Base-by-base conservation (phyloP, 1,140 invertebrate genomes). In the Mylabris phalerata region DNA sequence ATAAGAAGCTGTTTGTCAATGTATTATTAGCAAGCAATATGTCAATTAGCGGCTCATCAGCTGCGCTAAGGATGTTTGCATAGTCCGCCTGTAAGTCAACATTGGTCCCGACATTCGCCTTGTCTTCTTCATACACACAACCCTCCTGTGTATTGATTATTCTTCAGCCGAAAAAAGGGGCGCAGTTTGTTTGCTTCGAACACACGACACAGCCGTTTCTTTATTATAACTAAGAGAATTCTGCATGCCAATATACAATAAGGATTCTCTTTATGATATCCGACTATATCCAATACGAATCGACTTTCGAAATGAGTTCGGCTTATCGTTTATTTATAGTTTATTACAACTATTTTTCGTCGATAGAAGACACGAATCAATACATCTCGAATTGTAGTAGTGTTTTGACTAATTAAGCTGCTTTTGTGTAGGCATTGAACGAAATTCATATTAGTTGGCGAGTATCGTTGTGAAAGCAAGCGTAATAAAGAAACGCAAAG, bases 111-210 rank as follows among this genome's bases (percentile, higher is more conserved):
- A 40, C 50, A 46, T 49, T 54, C 48, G 48, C 50, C 48, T 55
- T 60, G 50, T 54, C 58, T 54, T 60, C 58, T 50, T 54, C 19
- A 19, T 19, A 19, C 19, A 32, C 7, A 48, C 59, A 60, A 48
- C 59, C 52, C 59, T 55, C 54, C 50, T 48, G 52, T 60, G 59
- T 60, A 60, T 60, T 60, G 59, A 60, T 60, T 55, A 60, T 60
- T 54, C 59, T 56, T 42, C 50, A 50, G 19, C 19, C 19, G 19
- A 19, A 19, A 19, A 52, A 50, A 60, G 59, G 59, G 59, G 46
- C 59, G 48, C 50, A 48, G 50, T 60, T 60, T 60, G 59, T 60
- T 60, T 60, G 52, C 59, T 55, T 60, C 59, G 59, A 50, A 60
- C 59, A 60, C 59, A 60, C 59, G 59, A 60, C 51, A 54, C 51